phyloP scores from a whole-genome alignment of 2,888 invertebrate genomes.

The Axea sp. region DNA sequence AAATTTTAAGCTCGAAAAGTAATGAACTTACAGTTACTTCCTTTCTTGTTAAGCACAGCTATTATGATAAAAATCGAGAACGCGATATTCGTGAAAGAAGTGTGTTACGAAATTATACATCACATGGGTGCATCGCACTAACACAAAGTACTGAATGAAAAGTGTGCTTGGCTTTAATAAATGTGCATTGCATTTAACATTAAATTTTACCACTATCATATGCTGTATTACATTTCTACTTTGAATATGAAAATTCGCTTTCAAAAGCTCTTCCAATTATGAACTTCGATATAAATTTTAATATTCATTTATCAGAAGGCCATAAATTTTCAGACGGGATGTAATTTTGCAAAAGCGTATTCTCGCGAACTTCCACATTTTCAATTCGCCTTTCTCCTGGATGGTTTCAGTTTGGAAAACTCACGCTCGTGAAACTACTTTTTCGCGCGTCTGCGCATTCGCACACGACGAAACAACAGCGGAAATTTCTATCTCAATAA shows the following conservation, averaged over 20 bases:
- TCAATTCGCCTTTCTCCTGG: neutral
- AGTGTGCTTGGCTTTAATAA: conserved; percentile 23
- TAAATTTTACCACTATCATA: conserved; percentile 22
- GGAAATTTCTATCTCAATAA: neutral
- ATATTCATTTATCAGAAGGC: conserved; percentile 21
- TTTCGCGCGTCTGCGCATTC: neutral
- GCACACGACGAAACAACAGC: conserved; percentile 1
- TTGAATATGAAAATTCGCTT: conserved; percentile 16
- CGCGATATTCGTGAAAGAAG: conserved; percentile 6
- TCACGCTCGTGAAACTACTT: conserved; percentile 1
- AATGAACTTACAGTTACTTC: conserved; percentile 38
- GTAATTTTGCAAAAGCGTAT: conserved; percentile 15
- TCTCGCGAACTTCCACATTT: conserved; percentile 2
- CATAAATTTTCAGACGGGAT: neutral
- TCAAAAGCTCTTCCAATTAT: conserved; percentile 14
- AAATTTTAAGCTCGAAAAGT: conserved; percentile 26
- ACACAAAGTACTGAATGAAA: conserved; percentile 6
- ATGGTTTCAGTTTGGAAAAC: conserved; percentile 4
- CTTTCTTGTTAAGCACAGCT: conserved; percentile 1
- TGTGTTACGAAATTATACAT: conserved; percentile 12
- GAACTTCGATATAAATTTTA: conserved; percentile 24
- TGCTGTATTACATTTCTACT: conserved; percentile 9
- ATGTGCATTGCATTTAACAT: conserved; percentile 28
- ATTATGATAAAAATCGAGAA: neutral
- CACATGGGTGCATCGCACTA: conserved; percentile 9